Base-by-base conservation (phyloP, 2,888 invertebrate genomes). In the Eupithecia pulchellata region DNA sequence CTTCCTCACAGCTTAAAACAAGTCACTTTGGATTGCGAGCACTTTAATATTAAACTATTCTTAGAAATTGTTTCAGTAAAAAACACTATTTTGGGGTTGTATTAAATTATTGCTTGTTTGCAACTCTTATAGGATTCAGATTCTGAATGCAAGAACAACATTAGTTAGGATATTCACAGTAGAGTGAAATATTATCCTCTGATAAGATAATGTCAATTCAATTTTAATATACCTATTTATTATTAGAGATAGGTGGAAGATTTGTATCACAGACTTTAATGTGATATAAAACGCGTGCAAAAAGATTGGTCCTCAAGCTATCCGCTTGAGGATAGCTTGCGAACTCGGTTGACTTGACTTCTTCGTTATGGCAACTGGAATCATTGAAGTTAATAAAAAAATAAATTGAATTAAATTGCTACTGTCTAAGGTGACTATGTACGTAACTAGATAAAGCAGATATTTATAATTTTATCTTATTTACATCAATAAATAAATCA, bases 191-290 rank as follows among this genome's bases (percentile, higher is more conserved):
- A 58, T 30, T 2, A 60, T 30, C 17, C 0, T 58, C 58, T 32
- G 32, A 20, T 60, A 60, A 32, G 58, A 60, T 60, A 60, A n/a
- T 20, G 30, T 30, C 32, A 20, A n/a, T 20, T 60, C 52, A 52
- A 52, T 52, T 13, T 25, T 25, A 11, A 52, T 11, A 20, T 47
- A 47, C 13, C 25, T 52, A n/a, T 25, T 3, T 25, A 25, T 6
- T 25, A 52, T 11, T 9, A 52, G 11, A 52, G 25, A 52, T 25
- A 11, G 4, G 4, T 25, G 9, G 20, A 47, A 47, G 47, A 11
- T 20, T 0, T 20, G 14, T 14, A 39, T n/a, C n/a, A 39, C 5
- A 39, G 42, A 8, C 47, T 20, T 20, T 11, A 20, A 9, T 47
- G 11, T 52, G 25, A 13, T 25, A 25, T 52, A 52, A 42, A n/a